These are phyloP conservation scores for Pristiophorus japonicus DNA, from an alignment of 2,113 vertebrate genomes.

Conservation along the genomic window DNA sequence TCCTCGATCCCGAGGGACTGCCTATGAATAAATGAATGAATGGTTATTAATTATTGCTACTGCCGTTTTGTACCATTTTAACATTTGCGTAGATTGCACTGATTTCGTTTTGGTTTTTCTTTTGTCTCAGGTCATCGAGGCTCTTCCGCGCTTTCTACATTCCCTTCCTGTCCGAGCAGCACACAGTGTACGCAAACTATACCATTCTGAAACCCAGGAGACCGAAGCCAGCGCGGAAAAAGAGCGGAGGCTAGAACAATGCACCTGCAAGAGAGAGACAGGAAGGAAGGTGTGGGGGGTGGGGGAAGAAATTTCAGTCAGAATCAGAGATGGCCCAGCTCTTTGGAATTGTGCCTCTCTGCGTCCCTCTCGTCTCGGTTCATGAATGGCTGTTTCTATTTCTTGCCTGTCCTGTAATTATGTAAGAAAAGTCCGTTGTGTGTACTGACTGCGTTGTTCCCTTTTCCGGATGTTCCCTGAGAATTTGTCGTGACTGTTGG, in stretches of 20 bases:
- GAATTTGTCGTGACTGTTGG: background rate
- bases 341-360: background rate
- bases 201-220: constrained; percentile 70
- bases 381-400: background rate
- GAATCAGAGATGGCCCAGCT: background rate
- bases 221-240: constrained; percentile 57
- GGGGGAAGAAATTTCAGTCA: background rate
- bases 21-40: too few species aligned
- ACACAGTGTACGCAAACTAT: constrained; percentile 67
- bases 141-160: constrained; percentile 73
- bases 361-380: background rate
- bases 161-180: constrained; percentile 67
- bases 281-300: too few species aligned
- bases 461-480: background rate
- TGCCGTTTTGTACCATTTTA: background rate
- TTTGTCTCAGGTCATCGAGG: constrained; percentile 63
- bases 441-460: background rate
- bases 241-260: constrained; percentile 22
- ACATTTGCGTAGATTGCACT: background rate
- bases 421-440: background rate
- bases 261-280: background rate
- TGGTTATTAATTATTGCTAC: background rate
- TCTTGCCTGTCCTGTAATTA: background rate
- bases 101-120: background rate
- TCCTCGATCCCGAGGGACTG: too few species aligned